Evolutionary conservation across 2,113 vertebrate genomes (phyloP).

Genomic region (Rhinoptilus africanus): DNA sequence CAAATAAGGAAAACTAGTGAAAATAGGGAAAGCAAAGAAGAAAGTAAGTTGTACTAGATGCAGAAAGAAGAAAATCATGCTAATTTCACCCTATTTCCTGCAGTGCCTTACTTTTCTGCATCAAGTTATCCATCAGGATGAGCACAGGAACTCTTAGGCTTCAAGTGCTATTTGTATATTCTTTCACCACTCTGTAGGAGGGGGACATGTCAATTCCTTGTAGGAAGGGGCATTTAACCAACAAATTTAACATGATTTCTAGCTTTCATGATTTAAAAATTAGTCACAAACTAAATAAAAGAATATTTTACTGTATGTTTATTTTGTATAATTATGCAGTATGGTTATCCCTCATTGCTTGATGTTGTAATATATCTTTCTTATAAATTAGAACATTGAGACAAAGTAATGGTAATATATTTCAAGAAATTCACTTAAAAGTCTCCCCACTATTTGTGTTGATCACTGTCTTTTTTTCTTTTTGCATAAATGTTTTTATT

Average conservation of each 20-base stretch:
- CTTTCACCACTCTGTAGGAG: background rate
- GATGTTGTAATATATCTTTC: background rate
- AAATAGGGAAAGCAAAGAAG: background rate
- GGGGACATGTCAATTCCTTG: background rate
- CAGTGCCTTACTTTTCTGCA: background rate
- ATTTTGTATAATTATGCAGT: background rate
- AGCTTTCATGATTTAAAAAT: background rate
- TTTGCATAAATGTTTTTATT: background rate
- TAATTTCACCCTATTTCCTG: background rate
- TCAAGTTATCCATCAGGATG: background rate
- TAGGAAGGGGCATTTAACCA: background rate
- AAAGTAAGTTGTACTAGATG: background rate
- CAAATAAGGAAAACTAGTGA: background rate
- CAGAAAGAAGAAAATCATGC: background rate
- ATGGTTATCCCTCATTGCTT: background rate
- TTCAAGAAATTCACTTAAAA: background rate
- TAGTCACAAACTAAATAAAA: background rate
- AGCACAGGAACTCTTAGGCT: background rate
- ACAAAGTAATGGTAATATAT: background rate
- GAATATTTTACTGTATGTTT: background rate
- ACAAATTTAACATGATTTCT: background rate
- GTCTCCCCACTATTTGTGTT: background rate
- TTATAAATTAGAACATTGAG: background rate
- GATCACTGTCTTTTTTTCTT: background rate
- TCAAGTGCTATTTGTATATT: background rate